A percentile compares a stretch with the other conserved stretches of the same genome.
phyloP scores from a whole-genome alignment of 2,888 invertebrate species.

The Agrochola lota region DNA sequence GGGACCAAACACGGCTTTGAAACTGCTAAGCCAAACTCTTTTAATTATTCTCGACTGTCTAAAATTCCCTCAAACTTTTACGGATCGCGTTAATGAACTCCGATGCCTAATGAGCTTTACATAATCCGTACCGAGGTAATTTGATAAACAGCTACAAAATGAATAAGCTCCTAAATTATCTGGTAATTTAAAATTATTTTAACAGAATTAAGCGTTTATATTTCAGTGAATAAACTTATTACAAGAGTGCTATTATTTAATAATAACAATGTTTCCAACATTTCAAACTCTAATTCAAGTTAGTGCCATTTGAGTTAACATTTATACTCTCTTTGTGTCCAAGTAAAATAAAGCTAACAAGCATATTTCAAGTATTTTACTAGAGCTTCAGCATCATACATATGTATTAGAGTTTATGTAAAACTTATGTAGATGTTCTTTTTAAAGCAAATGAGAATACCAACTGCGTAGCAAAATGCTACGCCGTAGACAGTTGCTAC shows the following conservation, averaged over 20 bases:
- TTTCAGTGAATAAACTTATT: conserved; percentile 12
- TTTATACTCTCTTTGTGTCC: conserved; percentile 47
- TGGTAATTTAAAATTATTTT: conserved; percentile 21
- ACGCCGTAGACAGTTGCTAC: conserved; percentile 63
- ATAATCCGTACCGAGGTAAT: conserved; percentile 68
- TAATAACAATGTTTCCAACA: conserved; percentile 4
- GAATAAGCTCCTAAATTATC: conserved; percentile 29
- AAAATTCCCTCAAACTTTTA: conserved; percentile 73
- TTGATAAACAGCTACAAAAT: conserved; percentile 60
- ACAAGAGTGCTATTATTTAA: conserved; percentile 5
- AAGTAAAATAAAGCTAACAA: conserved; percentile 53
- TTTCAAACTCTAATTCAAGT: conserved; percentile 36
- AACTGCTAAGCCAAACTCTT: conserved; percentile 78
- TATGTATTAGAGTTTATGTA: conserved; percentile 56
- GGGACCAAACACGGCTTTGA: conserved; percentile 73
- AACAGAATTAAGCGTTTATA: neutral
- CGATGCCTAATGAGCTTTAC: conserved; percentile 75
- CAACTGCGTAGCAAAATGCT: conserved; percentile 45
- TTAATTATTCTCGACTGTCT: conserved; percentile 79
- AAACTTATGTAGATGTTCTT: conserved; percentile 55
- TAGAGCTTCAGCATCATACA: conserved; percentile 49
- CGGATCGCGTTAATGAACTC: conserved; percentile 75
- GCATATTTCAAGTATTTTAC: conserved; percentile 52
- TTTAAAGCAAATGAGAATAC: conserved; percentile 56
- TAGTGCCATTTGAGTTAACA: conserved; percentile 30